Evolutionary conservation across 2,797 vertebrate genomes (phyloP), one percentile per base, ranked within the genome.

Genomic region (Todus mexicanus): DNA sequence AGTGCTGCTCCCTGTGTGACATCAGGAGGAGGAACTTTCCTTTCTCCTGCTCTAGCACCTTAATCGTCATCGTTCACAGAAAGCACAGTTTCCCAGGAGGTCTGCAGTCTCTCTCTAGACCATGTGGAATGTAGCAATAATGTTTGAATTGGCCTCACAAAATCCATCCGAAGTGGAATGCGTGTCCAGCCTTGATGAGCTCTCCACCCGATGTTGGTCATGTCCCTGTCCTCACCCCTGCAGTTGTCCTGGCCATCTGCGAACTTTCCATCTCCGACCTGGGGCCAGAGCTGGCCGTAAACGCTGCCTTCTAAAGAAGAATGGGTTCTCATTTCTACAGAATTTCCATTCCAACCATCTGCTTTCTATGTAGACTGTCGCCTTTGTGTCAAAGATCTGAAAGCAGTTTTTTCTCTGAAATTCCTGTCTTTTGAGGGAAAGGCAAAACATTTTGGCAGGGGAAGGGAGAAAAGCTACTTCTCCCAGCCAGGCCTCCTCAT

Each of bases 1-100:
- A 70, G 63, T 42, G 40, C 78, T 83, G 17, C 81, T 87, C 65
- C 31, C 69, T 81, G 50, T 31, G 26, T 69, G 61, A 35, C 59
- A 26, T 4, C 51, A 50, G 76, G 60, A 84, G 75, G 64, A 84
- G 64, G 70, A 87, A 31, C 53, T 26, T 72, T 89, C 68, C 70
- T 81, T 73, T 86, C 87, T 71, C 94, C 82, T 87, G 76, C 66
- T 78, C 84, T 91, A 93, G 90, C 94, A 86, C 82, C 85, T 92
- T 94, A 83, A 9, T 61, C 82, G 64, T 61, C 70, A 45, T 31
- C 54, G 23, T 54, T 64, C 63, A 72, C 29, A 54, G 70, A 89
- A 83, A 91, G 87, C 91, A 74, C 53, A 69, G 73, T 48, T 93
- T 68, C 42, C 40, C 37, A 71, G 72, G 56, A 82, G 50, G 54